A percentile compares a stretch with the other conserved stretches of the same genome.
These are phyloP conservation scores for Eulemur albifrons DNA, from an alignment of 2,797 vertebrate genomes.

Conservation along the genomic window DNA sequence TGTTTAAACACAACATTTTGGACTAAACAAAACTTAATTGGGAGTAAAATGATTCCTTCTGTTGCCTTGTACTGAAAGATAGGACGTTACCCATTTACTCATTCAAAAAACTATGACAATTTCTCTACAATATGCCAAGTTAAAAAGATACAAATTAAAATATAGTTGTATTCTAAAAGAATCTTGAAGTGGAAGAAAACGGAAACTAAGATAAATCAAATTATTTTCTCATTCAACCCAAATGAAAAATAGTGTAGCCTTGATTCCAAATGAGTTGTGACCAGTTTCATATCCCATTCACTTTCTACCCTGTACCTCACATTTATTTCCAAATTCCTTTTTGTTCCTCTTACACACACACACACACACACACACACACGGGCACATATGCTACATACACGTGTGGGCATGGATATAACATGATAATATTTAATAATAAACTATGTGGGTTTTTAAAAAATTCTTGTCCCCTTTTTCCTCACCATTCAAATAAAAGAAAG, in stretches of 20 bases:
- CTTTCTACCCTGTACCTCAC: neutral
- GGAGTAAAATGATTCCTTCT: neutral
- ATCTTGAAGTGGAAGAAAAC: slow-evolving; percentile 23
- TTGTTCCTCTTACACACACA: neutral
- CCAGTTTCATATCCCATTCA: neutral
- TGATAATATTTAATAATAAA: neutral
- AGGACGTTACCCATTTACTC: neutral
- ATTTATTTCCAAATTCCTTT: neutral
- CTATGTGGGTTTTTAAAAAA: neutral
- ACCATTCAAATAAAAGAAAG: neutral
- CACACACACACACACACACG: neutral
- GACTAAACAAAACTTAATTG: neutral
- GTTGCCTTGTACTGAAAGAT: neutral
- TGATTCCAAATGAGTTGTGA: neutral
- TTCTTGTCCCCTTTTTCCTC: neutral
- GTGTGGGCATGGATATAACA: neutral
- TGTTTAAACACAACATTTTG: neutral
- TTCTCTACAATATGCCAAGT: neutral
- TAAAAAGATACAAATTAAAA: neutral
- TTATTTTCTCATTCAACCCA: slow-evolving; percentile 29
- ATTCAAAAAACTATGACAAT: slow-evolving; percentile 28
- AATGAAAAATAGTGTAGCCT: neutral
- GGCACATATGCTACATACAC: neutral
- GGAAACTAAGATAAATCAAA: slow-evolving; percentile 31
- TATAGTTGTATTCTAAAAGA: neutral